These are phyloP conservation scores for Hermodice carunculata DNA, from an alignment of 2,888 invertebrate genomes.

Conservation along the genomic window DNA sequence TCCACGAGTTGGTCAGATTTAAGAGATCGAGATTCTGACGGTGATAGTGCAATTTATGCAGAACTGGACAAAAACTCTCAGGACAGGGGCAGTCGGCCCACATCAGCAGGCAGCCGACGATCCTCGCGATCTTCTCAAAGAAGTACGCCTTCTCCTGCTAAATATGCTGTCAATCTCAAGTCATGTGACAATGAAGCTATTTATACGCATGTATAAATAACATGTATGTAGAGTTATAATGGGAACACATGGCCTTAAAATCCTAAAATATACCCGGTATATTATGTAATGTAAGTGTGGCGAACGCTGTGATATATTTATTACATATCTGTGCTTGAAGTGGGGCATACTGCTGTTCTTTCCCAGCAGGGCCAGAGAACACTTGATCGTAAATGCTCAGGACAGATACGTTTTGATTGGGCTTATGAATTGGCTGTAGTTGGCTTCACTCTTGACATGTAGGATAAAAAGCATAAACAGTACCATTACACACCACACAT, in stretches of 20 bases:
- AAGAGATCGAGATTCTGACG: constrained; percentile 6
- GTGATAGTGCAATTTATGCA: constrained; percentile 13
- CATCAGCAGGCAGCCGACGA: neutral
- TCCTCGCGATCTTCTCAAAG: constrained; percentile 1
- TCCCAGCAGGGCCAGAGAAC: too few relatives aligned
- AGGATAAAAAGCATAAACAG: too few relatives aligned
- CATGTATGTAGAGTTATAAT: neutral
- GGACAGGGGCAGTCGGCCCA: neutral
- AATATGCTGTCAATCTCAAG: constrained; percentile 12
- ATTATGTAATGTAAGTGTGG: too few relatives aligned
- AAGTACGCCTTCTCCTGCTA: constrained; percentile 16
- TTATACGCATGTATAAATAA: constrained; percentile 16
- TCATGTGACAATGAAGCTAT: constrained; percentile 17
- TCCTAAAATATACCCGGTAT: too few relatives aligned
- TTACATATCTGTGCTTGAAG: too few relatives aligned
- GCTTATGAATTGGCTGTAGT: too few relatives aligned
- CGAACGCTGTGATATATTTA: too few relatives aligned
- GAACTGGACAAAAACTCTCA: constrained; percentile 6
- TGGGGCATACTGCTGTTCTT: too few relatives aligned
- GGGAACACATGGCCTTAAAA: too few relatives aligned
- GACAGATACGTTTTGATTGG: too few relatives aligned
- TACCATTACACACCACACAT: neutral
- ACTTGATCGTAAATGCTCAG: too few relatives aligned
- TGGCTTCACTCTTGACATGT: too few relatives aligned
- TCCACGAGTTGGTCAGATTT: neutral